Percentiles rank a stretch among this genome's conserved stretches.
phyloP scores from a whole-genome alignment of 2,888 invertebrate species.

The Euzophera pinguis region DNA sequence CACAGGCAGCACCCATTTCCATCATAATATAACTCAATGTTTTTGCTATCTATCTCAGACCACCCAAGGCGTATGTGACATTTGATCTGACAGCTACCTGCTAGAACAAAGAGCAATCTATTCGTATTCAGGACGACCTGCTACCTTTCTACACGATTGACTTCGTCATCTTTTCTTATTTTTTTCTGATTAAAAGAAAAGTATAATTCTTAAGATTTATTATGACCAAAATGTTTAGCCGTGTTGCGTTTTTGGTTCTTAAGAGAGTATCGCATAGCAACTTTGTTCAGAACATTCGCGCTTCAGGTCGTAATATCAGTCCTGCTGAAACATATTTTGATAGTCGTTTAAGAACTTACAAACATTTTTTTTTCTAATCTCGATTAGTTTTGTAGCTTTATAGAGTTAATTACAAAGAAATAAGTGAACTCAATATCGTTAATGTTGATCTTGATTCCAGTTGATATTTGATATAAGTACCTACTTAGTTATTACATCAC shows the following conservation, averaged over 20 bases:
- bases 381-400: too few relatives aligned
- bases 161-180: constrained; percentile 4
- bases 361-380: too few relatives aligned
- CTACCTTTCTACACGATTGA: constrained; percentile 28
- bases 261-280: too few relatives aligned
- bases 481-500: neutral
- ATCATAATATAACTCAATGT: constrained; percentile 74
- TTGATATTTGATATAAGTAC: neutral
- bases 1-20: constrained; percentile 61
- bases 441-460: neutral
- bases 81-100: constrained; percentile 66
- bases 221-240: too few relatives aligned
- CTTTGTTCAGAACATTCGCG: too few relatives aligned
- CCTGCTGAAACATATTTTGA: too few relatives aligned
- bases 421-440: too few relatives aligned
- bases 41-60: constrained; percentile 68
- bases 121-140: constrained; percentile 51
- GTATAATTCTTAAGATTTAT: too few relatives aligned
- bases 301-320: too few relatives aligned
- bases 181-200: neutral
- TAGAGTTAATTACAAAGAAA: too few relatives aligned
- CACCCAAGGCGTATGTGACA: constrained; percentile 67
- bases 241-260: too few relatives aligned
- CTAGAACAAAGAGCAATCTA: constrained; percentile 57
- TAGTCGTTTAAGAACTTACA: too few relatives aligned